phyloP scores from a whole-genome alignment of 2,797 vertebrate species.

The Psittacula echo region DNA sequence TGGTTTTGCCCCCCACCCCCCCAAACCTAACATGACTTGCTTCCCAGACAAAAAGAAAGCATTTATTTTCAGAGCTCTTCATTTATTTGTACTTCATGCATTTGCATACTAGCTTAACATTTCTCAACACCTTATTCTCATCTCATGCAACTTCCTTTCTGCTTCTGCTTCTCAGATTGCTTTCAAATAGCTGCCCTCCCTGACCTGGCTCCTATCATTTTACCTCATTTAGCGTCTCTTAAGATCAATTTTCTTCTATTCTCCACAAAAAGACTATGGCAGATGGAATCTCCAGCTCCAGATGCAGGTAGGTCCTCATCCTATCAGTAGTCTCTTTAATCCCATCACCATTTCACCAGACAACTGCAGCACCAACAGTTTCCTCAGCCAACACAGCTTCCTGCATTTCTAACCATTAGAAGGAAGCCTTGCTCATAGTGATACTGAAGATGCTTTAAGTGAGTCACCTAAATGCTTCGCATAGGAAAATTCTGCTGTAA shows the following conservation, averaged over 20 bases:
- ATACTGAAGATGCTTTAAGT: not conserved
- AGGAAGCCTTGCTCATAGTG: not conserved
- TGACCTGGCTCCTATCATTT: not conserved
- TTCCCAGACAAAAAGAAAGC: not conserved
- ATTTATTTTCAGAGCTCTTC: not conserved
- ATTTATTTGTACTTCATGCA: not conserved
- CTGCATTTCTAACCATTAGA: not conserved
- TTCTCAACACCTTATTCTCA: not conserved
- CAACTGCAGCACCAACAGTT: not conserved
- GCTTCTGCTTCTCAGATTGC: slow-evolving; percentile 13
- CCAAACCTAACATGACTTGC: not conserved
- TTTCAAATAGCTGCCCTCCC: not conserved
- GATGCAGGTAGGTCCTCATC: not conserved
- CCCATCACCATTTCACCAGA: not conserved
- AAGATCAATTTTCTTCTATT: not conserved
- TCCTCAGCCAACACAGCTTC: not conserved
- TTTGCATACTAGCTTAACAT: not conserved
- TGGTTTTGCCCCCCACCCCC: not conserved
- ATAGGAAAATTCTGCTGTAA: not conserved
- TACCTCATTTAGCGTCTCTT: not conserved
- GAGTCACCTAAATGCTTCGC: not conserved
- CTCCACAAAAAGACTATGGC: not conserved
- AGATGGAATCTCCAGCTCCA: not conserved
- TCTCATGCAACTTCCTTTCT: not conserved
- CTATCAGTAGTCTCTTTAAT: not conserved